These are phyloP conservation scores for Pegoplata infirma DNA, from an alignment of 2,888 invertebrate genomes.

Conservation along the genomic window DNA sequence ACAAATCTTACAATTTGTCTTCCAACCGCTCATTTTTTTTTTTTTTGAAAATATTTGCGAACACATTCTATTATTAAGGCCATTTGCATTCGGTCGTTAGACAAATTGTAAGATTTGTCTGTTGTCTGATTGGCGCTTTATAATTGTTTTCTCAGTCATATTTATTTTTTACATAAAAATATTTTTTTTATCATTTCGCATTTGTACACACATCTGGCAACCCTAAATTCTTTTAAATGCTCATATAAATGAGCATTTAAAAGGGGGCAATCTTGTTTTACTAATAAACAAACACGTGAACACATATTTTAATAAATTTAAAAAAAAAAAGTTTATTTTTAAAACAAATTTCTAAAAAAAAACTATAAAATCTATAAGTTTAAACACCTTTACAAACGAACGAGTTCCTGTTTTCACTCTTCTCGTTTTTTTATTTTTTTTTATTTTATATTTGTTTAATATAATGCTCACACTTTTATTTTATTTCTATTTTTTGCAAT, in stretches of 20 bases:
- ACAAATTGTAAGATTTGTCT: no score
- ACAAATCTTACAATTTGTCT: no score
- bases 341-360: not conserved
- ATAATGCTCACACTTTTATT: conserved; percentile 27
- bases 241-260: not conserved
- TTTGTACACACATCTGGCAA: not conserved
- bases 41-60: no score
- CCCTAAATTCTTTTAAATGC: not conserved
- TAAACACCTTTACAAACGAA: conserved; percentile 1
- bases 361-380: not conserved
- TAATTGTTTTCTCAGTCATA: no score
- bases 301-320: not conserved
- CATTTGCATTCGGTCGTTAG: no score
- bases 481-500: conserved; percentile 36
- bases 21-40: no score
- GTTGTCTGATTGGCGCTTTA: no score
- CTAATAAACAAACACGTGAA: conserved; percentile 8
- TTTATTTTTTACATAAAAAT: no score
- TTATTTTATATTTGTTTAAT: not conserved
- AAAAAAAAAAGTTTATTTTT: not conserved
- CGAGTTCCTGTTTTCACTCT: not conserved
- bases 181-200: not conserved
- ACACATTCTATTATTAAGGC: no score
- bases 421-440: not conserved
- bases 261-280: not conserved